Base-by-base conservation (phyloP, 1,140 invertebrate species). In the Venturia canescens region DNA sequence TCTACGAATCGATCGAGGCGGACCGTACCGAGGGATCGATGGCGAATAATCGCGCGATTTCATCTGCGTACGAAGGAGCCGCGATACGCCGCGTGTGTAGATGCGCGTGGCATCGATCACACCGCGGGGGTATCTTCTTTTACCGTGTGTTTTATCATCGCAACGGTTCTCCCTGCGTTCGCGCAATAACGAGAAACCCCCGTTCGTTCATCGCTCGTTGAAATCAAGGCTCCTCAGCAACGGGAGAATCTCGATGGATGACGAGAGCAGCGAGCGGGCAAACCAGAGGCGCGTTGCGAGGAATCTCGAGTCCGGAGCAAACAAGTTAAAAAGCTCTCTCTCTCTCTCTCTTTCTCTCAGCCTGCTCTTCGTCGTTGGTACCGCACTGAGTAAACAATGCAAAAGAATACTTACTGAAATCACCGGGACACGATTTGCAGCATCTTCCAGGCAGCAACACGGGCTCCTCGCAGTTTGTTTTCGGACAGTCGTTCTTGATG, bases 401-500 rank as follows among this genome's bases (percentile, higher is more conserved):
- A 57, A 48, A 57, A 5, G 18, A 57, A 67, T 77, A 95, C 95
- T 96, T 91, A 96, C 96, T 95, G 88, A 94, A 93, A 89, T 97
- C 95, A 80, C 94, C 96, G 16, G 96, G 96, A 90, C 97, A 98
- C 0, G 95, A 95, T 93, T 98, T 98, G 92, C 97, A 98, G 91
- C 97, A 98, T 87, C 95, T 93, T 66, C 96, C 97, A 7, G 96
- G 95, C 48, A 96, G 91, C 15, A 97, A 93, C n/a, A 97, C 95
- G 3, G 97, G 97, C 84, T 97, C 96, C 67, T 96, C 95, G 89
- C 97, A 98, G 18, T 93, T 95, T 0, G 96, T 94, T 87, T 96
- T 95, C 0, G 97, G 97, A 89, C 97, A 98, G 86, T 98, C 96
- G 88, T 96, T 96, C 91, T 97, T 98, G 83, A 98, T 97, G 87